Percentiles rank a stretch among this genome's conserved stretches.
Conservation (phyloP, 92 coral and sea anemone genomes). For the Metridium senile region DNA sequence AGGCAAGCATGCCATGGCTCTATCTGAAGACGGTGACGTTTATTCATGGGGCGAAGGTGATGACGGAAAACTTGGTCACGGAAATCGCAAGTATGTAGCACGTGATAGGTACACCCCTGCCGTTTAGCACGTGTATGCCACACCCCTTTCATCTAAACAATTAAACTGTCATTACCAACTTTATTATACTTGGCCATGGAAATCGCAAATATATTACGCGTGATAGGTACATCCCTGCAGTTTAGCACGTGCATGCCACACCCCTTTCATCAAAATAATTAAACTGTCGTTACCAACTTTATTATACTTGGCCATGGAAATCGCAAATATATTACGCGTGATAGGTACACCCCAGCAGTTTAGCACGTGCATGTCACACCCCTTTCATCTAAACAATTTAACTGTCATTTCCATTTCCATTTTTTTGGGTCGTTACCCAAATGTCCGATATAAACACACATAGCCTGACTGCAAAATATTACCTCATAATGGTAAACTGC, state of each 20-base stretch:
- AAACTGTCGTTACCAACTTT: too few species aligned
- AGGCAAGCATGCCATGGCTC: slow-evolving; percentile 97
- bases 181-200: too few species aligned
- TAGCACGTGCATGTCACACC: not conserved
- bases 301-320: slow-evolving; percentile 97
- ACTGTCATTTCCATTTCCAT: too few species aligned
- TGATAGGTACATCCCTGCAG: not conserved
- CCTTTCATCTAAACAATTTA: too few species aligned
- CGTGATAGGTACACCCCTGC: not conserved
- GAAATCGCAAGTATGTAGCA: slow-evolving; percentile 78
- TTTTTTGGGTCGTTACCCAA: too few species aligned
- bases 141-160: too few species aligned
- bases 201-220: slow-evolving; percentile 66
- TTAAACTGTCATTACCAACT: too few species aligned
- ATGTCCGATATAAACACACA: too few species aligned
- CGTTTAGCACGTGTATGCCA: not conserved
- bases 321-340: slow-evolving; percentile 59
- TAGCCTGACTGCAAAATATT: too few species aligned
- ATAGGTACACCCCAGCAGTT: not conserved
- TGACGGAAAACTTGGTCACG: slow-evolving; percentile 96
- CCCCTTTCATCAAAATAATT: too few species aligned
- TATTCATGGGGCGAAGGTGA: slow-evolving; percentile 99
- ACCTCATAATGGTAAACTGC: too few species aligned
- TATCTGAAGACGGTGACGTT: slow-evolving; percentile 86
- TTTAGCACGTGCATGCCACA: not conserved